phyloP scores from a whole-genome alignment of 2,797 vertebrate species.

The Pempheris klunzingeri region DNA sequence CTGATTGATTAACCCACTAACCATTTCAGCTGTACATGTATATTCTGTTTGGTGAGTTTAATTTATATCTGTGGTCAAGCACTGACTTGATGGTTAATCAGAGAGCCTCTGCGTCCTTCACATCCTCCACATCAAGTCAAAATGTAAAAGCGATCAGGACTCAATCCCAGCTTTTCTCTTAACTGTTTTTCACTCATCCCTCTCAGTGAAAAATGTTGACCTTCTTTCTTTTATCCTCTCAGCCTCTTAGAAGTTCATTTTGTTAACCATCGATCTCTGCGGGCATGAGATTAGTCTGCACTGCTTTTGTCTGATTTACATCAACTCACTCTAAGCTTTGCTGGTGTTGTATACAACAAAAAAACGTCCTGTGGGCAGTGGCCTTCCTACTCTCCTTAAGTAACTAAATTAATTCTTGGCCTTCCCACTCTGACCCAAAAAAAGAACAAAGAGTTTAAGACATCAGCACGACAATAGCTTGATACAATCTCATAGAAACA shows the following conservation, averaged over 20 bases:
- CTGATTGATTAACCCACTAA: too few species aligned
- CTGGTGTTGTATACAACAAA: neutral
- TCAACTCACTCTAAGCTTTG: slow-evolving; percentile 6
- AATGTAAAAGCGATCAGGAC: too few species aligned
- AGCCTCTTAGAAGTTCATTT: neutral
- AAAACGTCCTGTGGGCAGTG: neutral
- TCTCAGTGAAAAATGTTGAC: neutral
- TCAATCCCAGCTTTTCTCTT: neutral
- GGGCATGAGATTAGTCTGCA: neutral
- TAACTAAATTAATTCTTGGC: slow-evolving; percentile 57
- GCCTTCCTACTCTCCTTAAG: slow-evolving; percentile 27
- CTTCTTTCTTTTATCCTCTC: neutral
- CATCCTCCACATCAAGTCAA: too few species aligned
- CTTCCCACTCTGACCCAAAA: slow-evolving; percentile 52
- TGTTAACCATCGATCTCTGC: neutral
- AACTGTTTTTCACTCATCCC: neutral
- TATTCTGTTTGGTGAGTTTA: too few species aligned
- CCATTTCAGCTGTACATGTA: too few species aligned
- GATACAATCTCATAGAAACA: slow-evolving; percentile 44
- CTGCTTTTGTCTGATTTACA: neutral
- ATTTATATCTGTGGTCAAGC: too few species aligned
- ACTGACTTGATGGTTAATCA: too few species aligned
- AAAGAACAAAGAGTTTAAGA: slow-evolving; percentile 62
- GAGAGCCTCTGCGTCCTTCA: too few species aligned
- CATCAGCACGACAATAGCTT: slow-evolving; percentile 52